Conservation (phyloP, 2,113 vertebrate species). For the Nansenia antarctica region DNA sequence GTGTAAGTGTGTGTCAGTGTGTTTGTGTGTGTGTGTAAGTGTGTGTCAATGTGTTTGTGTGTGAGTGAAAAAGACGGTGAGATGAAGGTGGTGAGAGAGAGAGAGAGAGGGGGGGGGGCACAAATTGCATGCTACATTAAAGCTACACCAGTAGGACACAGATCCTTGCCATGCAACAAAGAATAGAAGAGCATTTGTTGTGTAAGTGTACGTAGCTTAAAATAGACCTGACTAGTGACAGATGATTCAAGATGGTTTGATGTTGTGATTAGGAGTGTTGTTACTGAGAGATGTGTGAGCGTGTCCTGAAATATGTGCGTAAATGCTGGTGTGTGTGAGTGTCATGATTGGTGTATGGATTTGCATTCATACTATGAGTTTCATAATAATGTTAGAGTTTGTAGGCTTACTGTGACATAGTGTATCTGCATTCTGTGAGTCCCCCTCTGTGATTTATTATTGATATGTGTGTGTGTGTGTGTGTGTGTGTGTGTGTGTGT, state of each 20-base stretch:
- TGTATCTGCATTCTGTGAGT: conserved; percentile 39
- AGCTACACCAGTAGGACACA: too few species aligned
- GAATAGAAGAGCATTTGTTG: not conserved
- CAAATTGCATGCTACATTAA: too few species aligned
- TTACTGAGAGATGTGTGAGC: not conserved
- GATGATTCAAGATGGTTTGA: too few species aligned
- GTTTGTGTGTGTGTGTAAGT: too few species aligned
- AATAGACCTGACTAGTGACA: too few species aligned
- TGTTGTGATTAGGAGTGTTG: too few species aligned
- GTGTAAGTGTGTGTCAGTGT: too few species aligned
- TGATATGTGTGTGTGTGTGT: conserved; percentile 46
- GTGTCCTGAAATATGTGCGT: not conserved
- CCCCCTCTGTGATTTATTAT: conserved; percentile 65
- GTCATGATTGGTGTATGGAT: conserved; percentile 5
- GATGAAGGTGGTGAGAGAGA: too few species aligned
- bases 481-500: conserved; percentile 5
- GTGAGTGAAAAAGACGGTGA: too few species aligned
- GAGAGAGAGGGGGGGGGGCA: conserved; percentile 1
- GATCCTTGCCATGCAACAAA: not conserved
- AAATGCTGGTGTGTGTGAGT: not conserved
- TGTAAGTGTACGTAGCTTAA: too few species aligned
- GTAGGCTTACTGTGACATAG: not conserved
- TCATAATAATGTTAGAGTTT: conserved; percentile 39
- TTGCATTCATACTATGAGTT: conserved; percentile 10
- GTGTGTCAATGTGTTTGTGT: too few species aligned